Percentiles rank a stretch among this genome's conserved stretches.
These are phyloP conservation scores for Triplophysa rosa DNA, from an alignment of 2,113 vertebrate genomes.

Conservation along the genomic window DNA sequence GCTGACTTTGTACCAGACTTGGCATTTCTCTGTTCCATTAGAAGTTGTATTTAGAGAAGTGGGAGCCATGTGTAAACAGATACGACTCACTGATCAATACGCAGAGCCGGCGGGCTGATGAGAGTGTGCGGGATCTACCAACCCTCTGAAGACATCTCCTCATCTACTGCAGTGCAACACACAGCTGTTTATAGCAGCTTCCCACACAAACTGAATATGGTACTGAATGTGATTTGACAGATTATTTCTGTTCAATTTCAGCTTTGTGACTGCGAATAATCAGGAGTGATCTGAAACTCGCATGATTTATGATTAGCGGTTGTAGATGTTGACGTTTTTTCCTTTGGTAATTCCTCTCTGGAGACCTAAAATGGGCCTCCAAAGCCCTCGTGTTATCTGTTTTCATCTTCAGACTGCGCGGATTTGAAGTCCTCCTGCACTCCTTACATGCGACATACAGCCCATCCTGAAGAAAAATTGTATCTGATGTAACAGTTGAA, in stretches of 20 bases:
- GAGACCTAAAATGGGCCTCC: background rate
- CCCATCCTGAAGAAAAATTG: background rate
- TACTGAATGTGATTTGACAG: constrained; percentile 9
- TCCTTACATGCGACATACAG: background rate
- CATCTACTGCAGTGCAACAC: constrained; percentile 5
- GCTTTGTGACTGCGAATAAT: constrained; percentile 40
- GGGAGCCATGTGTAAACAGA: constrained; percentile 48
- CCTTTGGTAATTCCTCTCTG: background rate
- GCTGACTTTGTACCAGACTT: constrained; percentile 30
- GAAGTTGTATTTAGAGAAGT: constrained; percentile 41
- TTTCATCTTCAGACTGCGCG: background rate
- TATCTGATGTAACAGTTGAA: no score
- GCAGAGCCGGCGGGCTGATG: constrained; percentile 31
- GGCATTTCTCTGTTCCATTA: constrained; percentile 32
- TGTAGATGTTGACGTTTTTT: constrained; percentile 9
- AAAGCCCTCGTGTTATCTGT: background rate
- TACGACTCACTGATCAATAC: constrained; percentile 52
- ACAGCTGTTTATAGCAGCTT: constrained; percentile 30
- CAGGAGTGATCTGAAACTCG: constrained; percentile 20
- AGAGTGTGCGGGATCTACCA: constrained; percentile 40
- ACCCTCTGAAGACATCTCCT: constrained; percentile 28
- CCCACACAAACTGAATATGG: constrained; percentile 32
- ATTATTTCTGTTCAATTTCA: constrained; percentile 30
- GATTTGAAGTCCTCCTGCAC: background rate
- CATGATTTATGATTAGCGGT: constrained; percentile 24